These are phyloP conservation scores for Mus caroli DNA, from an alignment of 2,797 vertebrate species.

Conservation along the genomic window DNA sequence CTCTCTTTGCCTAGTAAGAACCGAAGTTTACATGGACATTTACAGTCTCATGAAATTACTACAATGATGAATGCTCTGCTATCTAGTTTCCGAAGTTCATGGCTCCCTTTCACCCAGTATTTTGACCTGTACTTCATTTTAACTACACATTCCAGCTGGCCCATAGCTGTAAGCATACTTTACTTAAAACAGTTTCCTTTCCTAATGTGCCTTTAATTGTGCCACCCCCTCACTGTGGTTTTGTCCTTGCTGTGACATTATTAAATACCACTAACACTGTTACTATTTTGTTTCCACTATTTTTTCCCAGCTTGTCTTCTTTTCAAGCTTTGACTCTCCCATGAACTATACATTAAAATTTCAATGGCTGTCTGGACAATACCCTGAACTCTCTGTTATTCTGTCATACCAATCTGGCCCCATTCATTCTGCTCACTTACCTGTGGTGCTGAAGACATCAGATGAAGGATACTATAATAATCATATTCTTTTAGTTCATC, in stretches of 20 bases:
- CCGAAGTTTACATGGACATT: background rate
- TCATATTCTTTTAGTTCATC: background rate
- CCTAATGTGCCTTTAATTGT: background rate
- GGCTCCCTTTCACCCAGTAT: background rate
- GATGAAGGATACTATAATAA: background rate
- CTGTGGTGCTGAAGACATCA: background rate
- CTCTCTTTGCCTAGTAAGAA: background rate
- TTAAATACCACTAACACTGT: background rate
- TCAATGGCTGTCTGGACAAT: background rate
- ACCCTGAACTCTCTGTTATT: background rate
- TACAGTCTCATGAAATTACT: background rate
- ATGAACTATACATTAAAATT: conserved; percentile 43
- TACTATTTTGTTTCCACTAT: background rate
- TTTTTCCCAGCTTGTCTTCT: conserved; percentile 35
- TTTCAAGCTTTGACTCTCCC: background rate
- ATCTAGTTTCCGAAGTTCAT: background rate
- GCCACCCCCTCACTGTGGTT: background rate
- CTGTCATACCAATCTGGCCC: background rate
- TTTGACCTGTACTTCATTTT: background rate
- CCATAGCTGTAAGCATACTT: background rate
- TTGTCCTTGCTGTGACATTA: conserved; percentile 1
- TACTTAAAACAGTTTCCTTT: background rate
- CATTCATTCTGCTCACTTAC: background rate
- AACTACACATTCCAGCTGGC: background rate
- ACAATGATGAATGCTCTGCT: background rate